Evolutionary conservation across 2,113 vertebrate genomes (phyloP), one percentile per base, ranked within the genome.

Genomic region (Andinoacara biseriatus): DNA sequence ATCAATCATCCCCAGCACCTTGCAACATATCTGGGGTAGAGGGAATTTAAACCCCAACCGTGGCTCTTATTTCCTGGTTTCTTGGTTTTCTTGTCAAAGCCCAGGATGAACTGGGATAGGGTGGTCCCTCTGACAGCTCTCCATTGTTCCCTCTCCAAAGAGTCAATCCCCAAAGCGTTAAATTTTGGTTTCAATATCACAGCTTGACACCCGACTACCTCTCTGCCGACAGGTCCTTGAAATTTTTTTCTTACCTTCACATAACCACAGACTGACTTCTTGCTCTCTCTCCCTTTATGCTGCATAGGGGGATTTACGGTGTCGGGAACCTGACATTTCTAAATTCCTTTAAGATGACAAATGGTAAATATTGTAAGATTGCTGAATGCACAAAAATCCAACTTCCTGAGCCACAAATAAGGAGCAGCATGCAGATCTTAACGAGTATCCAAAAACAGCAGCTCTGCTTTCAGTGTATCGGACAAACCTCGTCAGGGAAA

Each of bases 1-100:
- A 92, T 94, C 91, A 93, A 91, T 94, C 94, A 93, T 90, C 69
- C 56, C 74, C 82, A 72, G 82, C 81, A 86, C 80, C 92, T 89
- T 83, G 67, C 49, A 35, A 76, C 35, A 10, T 58, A 78, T 77
- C 61, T 31, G 43, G 18, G 61, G 60, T 72, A 80, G 62, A 80
- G 86, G 91, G 89, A 86, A 90, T 88, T 87, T 82, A 85, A 94
- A 88, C 85, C 84, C 82, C 85, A 58, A 29, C 78, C n/a, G 2
- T 59, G 79, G 76, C 80, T 93, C 81, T 63, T 89, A 81, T 89
- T 93, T 93, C 81, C 82, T 81, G 78, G 58, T 83, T 80, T 90
- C 63, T 63, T 43, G 67, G 46, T 76, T 76, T 63, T 80, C 62
- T 78, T 43, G 83, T 90, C 78, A 88, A 79, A 85, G 31, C 76